Base-by-base conservation (phyloP, 2,888 invertebrate genomes). In the Enchytraeus crypticus region DNA sequence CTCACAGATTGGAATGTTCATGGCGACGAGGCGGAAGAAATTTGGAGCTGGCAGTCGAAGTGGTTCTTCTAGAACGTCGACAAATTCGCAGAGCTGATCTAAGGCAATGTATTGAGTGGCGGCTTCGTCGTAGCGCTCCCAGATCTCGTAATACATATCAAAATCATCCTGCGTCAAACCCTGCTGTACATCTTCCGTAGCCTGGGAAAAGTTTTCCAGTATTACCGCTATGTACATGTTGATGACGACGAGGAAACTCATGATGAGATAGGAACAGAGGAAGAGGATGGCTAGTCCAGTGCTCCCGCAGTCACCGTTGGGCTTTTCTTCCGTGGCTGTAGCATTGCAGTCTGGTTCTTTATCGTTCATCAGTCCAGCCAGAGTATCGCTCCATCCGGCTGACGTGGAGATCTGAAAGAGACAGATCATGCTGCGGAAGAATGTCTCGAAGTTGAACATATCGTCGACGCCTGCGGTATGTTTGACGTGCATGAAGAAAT, bases 221-320 rank as follows among this genome's bases (percentile, higher is more conserved):
- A 97, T 97, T 81, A 97, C 96, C 77, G 96, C 96, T 82, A 97
- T 97, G 85, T 96, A 96, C 96, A 97, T 96, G 87, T 97, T 97
- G 82, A 96, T 95, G 75, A 96, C 92, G 81, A 97, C 95, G 76
- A 97, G 86, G 83, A 96, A 97, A 80, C 92, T 93, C 81, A 97
- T 93, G 77, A 97, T 92, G 80, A 97, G 86, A 82, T 97, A 97
- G 78, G 92, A 89, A 72, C 95, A 87, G 74, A 97, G 84, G 82
- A 89, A 97, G 67, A 92, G 88, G 77, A 95, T 93, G 74, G 93
- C 97, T 76, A 93, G 89, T 67, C 90, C 89, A 70, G 90, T 88
- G 69, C 88, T 90, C 72, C 93, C 93, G 82, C 96, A 97, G 82
- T 92, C 88, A 30, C 70, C 71, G 53, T 61, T 61, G 29, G 57